A percentile compares a stretch with the other conserved stretches of the same genome.
Conservation (phyloP, 2,888 invertebrate genomes). For the Volucella zonaria region DNA sequence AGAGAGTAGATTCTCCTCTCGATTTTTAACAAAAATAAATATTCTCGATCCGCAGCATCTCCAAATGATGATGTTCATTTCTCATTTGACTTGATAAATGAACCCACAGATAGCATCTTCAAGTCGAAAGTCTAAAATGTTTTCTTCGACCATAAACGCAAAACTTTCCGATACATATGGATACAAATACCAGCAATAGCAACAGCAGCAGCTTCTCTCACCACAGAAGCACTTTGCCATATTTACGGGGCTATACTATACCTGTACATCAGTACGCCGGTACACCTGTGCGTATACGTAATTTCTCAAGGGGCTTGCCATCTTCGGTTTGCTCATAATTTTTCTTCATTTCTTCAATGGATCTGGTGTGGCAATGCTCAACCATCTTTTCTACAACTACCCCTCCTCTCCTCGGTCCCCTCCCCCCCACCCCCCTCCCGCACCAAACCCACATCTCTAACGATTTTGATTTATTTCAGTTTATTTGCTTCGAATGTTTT, state of each 20-base stretch:
- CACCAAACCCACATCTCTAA: constrained; percentile 1
- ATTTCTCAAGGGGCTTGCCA: constrained; percentile 67
- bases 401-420: no score
- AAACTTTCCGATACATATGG: constrained; percentile 62
- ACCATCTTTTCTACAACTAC: not conserved
- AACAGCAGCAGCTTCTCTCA: constrained; percentile 15
- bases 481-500: constrained; percentile 73
- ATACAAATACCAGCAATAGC: no score
- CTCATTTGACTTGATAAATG: constrained; percentile 74
- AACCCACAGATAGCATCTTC: constrained; percentile 63
- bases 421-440: not conserved
- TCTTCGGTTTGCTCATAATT: constrained; percentile 59
- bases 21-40: constrained; percentile 61
- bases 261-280: not conserved
- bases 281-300: constrained; percentile 70
- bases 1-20: constrained; percentile 1
- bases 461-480: constrained; percentile 71
- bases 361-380: not conserved
- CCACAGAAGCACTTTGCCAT: not conserved
- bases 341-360: constrained; percentile 47
- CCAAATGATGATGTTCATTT: constrained; percentile 73
- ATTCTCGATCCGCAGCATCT: constrained; percentile 57
- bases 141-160: constrained; percentile 55
- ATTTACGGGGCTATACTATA: no score
- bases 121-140: constrained; percentile 59